Evolutionary conservation across 2,113 vertebrate genomes (phyloP), one percentile per base, ranked within the genome.

Genomic region (Malurus alboscapulatus): DNA sequence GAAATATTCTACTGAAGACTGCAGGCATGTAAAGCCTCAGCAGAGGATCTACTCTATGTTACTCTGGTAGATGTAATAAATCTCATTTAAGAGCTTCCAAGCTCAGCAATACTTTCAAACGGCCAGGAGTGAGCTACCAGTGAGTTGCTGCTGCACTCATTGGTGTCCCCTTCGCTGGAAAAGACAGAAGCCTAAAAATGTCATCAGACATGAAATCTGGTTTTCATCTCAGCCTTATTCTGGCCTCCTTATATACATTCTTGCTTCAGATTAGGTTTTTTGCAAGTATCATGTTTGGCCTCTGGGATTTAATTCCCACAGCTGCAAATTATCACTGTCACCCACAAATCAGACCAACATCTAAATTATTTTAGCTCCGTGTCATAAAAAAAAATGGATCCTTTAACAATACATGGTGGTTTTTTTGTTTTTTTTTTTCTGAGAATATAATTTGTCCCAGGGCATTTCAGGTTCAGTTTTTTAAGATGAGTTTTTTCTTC

Each of bases 41-140:
- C 19, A 78, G 42, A 92, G 11, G 17, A 86, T 65, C 32, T 36
- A 26, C 29, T 71, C 62, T 36, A 50, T 2, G 1, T 87, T 73
- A 69, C 13, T 76, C 61, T 94, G 68, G 44, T 48, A 96, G 55
- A 63, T 40, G 40, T 26, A 85, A 84, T 91, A 90, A 82, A 92
- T 88, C 67, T 94, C 63, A 58, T 89, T 80, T 69, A 90, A 91
- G 87, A 71, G 48, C 32, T 88, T 88, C 55, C 69, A 61, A 71
- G 42, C 48, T 94, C 18, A 2, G 48, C 42, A 81, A 36, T 84
- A 36, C 53, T 81, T 87, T 65, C 24, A 87, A 86, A 75, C 53
- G 24, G 20, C n/a, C 57, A 50, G 27, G 40, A 85, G 40, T 30
- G 4, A 92, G 32, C 47, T 75, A 86, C 40, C 27, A 73, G n/a